Evolutionary conservation across 1,140 invertebrate genomes (phyloP).

Genomic region (Diabrotica virgifera): DNA sequence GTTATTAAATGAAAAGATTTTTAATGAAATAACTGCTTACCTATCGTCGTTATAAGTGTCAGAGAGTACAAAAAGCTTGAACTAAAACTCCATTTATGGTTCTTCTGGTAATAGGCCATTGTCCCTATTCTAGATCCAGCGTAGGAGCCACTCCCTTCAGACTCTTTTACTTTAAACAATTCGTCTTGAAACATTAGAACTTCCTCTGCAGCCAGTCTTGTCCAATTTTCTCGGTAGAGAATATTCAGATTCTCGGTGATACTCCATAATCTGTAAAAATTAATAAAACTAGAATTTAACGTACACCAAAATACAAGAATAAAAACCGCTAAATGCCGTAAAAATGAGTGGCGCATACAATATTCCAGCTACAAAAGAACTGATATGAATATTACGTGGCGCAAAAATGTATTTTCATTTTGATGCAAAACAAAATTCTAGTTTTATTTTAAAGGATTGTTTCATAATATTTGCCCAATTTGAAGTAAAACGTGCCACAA

Average conservation of each 20-base stretch:
- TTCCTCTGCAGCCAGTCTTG: slow-evolving; percentile 75
- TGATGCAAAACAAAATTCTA: no score
- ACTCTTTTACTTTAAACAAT: slow-evolving; percentile 49
- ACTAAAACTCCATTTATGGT: slow-evolving; percentile 84
- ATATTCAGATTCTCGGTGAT: slow-evolving; percentile 93
- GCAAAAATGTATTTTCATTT: no score
- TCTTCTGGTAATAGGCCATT: slow-evolving; percentile 49
- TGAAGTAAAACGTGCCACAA: no score
- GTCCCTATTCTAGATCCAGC: slow-evolving; percentile 33
- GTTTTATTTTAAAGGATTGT: no score
- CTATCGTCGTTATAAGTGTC: slow-evolving; percentile 94
- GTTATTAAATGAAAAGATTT: no score
- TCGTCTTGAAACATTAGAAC: slow-evolving; percentile 78
- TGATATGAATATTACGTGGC: no score
- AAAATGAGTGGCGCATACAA: no score
- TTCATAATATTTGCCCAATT: no score
- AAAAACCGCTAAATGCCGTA: no score
- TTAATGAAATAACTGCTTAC: slow-evolving; percentile 57
- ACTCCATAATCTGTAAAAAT: slow-evolving; percentile 73
- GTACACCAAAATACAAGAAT: no score
- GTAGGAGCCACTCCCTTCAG: slow-evolving; percentile 31
- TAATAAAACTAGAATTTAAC: no score
- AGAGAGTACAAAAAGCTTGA: slow-evolving; percentile 91
- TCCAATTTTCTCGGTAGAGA: slow-evolving; percentile 93
- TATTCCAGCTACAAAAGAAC: no score